Conservation (phyloP, 2,797 vertebrate genomes). For the Bradypodion ventrale region DNA sequence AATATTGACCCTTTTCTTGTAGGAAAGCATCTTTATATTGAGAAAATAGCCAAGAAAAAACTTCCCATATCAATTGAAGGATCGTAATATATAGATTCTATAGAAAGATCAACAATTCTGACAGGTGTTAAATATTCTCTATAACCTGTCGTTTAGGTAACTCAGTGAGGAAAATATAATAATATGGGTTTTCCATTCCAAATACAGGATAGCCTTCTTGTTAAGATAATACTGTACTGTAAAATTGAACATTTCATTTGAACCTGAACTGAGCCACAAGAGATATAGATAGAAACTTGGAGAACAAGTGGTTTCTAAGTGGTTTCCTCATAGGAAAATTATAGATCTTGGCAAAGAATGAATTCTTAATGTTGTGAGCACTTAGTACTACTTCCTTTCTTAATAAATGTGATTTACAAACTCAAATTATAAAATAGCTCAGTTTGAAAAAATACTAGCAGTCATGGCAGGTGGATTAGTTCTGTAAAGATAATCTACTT, state of each 20-base stretch:
- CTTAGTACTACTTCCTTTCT: background rate
- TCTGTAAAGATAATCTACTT: background rate
- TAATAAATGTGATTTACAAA: constrained; percentile 28
- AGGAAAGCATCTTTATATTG: background rate
- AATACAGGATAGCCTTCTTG: background rate
- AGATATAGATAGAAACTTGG: background rate
- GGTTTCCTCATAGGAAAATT: constrained; percentile 4
- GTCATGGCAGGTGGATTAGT: constrained; percentile 4
- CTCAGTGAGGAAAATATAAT: background rate
- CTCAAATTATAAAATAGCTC: constrained; percentile 17
- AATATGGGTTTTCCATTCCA: background rate
- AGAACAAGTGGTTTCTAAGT: background rate
- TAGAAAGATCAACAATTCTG: background rate
- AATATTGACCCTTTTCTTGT: background rate
- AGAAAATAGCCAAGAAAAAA: background rate
- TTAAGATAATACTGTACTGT: background rate
- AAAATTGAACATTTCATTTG: background rate
- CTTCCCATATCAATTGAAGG: background rate
- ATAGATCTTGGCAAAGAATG: background rate
- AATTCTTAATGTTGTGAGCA: background rate
- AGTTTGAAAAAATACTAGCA: constrained; percentile 1
- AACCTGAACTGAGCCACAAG: background rate
- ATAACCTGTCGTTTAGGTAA: background rate
- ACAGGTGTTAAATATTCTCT: background rate
- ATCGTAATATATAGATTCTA: background rate